Evolutionary conservation across 2,888 invertebrate genomes (phyloP).

Genomic region (Balanococcus diminutus): DNA sequence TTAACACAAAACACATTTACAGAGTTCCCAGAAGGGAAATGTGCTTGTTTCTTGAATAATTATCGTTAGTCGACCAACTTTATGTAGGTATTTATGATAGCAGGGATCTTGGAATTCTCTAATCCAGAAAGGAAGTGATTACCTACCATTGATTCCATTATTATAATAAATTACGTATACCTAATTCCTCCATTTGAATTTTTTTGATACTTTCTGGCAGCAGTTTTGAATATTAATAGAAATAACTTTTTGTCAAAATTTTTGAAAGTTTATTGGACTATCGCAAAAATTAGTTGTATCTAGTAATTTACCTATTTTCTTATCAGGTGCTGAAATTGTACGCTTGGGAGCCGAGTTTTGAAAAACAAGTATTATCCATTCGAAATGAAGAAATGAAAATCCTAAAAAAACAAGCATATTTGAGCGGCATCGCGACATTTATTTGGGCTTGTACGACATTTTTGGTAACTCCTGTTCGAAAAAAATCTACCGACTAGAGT

Average conservation of each 20-base stretch:
- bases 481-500: no score
- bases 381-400: conserved; percentile 66
- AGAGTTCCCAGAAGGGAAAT: no score
- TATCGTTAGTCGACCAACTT: no score
- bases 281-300: no score
- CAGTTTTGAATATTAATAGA: background rate
- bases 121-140: no score
- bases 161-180: background rate
- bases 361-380: conserved; percentile 66
- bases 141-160: no score
- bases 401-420: conserved; percentile 66
- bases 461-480: no score
- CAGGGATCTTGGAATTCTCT: no score
- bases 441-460: conserved; percentile 70
- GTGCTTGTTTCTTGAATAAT: no score
- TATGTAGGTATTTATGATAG: no score
- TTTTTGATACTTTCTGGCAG: background rate
- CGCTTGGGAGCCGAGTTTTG: conserved; percentile 70
- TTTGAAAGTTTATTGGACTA: background rate
- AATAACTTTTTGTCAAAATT: background rate
- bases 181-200: background rate
- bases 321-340: conserved; percentile 67
- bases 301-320: conserved; percentile 35
- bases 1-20: no score
- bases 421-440: conserved; percentile 65